Evolutionary conservation across 2,113 vertebrate genomes (phyloP).

Genomic region (Corythaixoides concolor): DNA sequence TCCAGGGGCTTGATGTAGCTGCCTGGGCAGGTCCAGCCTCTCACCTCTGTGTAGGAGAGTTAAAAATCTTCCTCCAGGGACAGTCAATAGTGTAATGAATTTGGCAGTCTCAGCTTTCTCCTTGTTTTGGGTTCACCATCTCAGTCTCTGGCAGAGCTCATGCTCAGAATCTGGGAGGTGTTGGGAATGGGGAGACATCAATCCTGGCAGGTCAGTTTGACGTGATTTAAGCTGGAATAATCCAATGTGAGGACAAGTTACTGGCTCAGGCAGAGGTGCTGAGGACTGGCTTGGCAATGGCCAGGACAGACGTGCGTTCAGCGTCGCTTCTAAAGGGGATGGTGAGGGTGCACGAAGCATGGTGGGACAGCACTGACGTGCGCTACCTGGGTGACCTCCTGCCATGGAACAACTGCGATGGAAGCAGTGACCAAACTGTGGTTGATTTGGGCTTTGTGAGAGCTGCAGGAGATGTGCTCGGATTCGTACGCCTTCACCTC

Average conservation of each 20-base stretch:
- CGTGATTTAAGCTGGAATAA: background rate
- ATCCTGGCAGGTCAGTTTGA: background rate
- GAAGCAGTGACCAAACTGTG: background rate
- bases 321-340: background rate
- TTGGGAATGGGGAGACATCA: background rate
- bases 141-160: background rate
- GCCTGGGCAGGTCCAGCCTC: background rate
- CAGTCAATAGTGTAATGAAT: background rate
- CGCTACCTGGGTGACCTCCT: background rate
- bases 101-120: background rate
- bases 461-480: background rate
- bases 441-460: background rate
- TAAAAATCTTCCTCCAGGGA: background rate
- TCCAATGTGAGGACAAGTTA: background rate
- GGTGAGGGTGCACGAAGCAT: rapidly evolving
- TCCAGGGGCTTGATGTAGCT: background rate
- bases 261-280: background rate
- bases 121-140: background rate
- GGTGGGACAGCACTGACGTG: rapidly evolving
- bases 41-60: background rate
- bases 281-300: background rate
- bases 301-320: rapidly evolving
- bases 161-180: background rate
- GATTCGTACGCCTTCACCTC: background rate
- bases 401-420: background rate